Conservation (phyloP, 2,797 vertebrate genomes). For the Borostomias antarcticus region DNA sequence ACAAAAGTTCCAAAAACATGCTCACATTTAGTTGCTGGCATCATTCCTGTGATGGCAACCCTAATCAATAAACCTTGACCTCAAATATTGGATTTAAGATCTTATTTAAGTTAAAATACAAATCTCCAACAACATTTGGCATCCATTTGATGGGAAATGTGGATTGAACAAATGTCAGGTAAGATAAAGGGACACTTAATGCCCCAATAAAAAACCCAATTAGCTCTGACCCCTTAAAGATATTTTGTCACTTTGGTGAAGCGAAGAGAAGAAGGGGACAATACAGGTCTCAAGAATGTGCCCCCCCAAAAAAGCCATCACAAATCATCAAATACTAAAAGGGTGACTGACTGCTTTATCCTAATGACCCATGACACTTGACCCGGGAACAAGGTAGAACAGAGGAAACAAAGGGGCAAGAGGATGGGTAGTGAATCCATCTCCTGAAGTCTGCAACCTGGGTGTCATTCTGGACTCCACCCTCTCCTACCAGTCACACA, state of each 20-base stretch:
- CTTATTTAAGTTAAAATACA: no score
- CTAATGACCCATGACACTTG: neutral
- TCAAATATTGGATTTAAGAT: no score
- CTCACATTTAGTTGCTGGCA: no score
- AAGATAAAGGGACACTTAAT: neutral
- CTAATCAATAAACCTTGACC: no score
- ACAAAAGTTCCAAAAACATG: no score
- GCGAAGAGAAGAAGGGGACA: neutral
- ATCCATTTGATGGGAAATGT: neutral
- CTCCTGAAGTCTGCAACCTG: no score
- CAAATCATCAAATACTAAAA: neutral
- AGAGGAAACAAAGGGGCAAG: neutral
- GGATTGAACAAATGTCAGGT: neutral
- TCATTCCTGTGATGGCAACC: no score
- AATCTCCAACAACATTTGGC: neutral
- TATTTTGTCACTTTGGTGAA: conserved; percentile 1
- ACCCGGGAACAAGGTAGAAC: neutral
- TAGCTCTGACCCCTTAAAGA: neutral
- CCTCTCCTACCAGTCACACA: no score
- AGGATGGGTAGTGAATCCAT: neutral
- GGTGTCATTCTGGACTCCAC: no score
- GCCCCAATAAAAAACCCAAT: neutral
- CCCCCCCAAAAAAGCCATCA: neutral
- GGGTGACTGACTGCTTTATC: conserved; percentile 3
- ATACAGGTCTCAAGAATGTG: neutral